phyloP scores from a whole-genome alignment of 2,113 vertebrate species.

The Alligator mississippiensis region DNA sequence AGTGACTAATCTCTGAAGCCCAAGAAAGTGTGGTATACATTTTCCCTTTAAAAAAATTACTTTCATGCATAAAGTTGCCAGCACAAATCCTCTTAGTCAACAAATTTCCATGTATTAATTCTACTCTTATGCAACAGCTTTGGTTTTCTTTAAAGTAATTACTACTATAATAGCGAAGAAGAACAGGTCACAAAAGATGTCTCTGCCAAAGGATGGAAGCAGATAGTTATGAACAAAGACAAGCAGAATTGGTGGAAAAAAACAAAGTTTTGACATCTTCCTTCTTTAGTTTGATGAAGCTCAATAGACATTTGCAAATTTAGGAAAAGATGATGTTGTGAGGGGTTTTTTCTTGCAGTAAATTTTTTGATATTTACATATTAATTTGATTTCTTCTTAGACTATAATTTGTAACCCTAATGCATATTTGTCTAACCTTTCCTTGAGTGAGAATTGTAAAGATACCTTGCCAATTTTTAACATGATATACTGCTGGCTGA shows the following conservation, averaged over 20 bases:
- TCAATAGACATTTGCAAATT: not conserved
- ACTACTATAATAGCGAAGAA: not conserved
- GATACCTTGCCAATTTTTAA: not conserved
- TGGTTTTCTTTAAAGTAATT: not conserved
- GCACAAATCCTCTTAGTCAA: not conserved
- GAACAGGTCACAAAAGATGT: too few species aligned
- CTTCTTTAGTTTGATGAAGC: not conserved
- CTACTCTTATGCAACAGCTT: not conserved
- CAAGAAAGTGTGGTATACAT: not conserved
- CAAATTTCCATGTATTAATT: not conserved
- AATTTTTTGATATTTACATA: not conserved
- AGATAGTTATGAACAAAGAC: not conserved
- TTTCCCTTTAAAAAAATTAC: constrained; percentile 1
- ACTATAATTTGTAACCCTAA: not conserved
- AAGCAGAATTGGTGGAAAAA: not conserved
- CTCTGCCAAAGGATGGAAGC: not conserved
- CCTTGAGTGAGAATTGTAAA: not conserved
- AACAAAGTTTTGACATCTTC: not conserved
- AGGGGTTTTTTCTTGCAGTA: not conserved
- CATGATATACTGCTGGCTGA: not conserved
- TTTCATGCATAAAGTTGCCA: not conserved
- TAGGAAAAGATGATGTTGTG: not conserved
- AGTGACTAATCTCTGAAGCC: not conserved
- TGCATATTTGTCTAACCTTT: not conserved
- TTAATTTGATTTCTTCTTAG: not conserved